Base-by-base conservation (phyloP, 2,113 vertebrate species). In the Ovis canadensis region DNA sequence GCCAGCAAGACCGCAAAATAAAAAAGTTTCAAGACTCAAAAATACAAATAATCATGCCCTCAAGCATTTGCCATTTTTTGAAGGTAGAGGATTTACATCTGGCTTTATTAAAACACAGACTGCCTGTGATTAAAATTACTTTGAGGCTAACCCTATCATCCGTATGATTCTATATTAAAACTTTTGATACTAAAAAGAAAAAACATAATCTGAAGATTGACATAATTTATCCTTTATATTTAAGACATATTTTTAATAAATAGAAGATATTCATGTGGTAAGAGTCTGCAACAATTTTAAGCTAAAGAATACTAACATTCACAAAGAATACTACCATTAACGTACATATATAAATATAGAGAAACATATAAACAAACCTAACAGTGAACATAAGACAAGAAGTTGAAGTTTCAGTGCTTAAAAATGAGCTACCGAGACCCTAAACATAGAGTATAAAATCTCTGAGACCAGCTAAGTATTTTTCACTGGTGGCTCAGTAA, bases 1-100 rank as follows among this genome's bases (percentile, higher is more conserved):
- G 93, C 57, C 82, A 93, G 85, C 4, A 3, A 98, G 93, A 88
- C 92, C 90, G 50, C 74, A 97, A 55, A 97, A 92, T 74, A 97
- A 50, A 98, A 94, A 90, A 50, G 55, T 91, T 98, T 97, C 85
- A 90, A 98, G 82, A 96, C 60, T 98, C 80, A 97, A 94, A 98
- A 98, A 96, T 59, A 74, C 96, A 98, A 98, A 98, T 96, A 97
- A 93, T 94, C 50, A 81, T 88, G 96, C 88, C 84, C 92, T 95
- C 90, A 88, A 93, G 48, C 96, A 98, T 95, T 97, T 98, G 82
- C 88, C 43, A 2, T 13, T 90, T 95, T 81, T 13, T 67, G 43
- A 96, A 90, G 54, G 2, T 85, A 45, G 96, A 93, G 60, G 29
- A 83, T 93, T 5, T 87, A 95, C 1, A 83, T 71, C 82, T 64